Conservation (phyloP, 2,113 vertebrate species). For the Prolemur simus region DNA sequence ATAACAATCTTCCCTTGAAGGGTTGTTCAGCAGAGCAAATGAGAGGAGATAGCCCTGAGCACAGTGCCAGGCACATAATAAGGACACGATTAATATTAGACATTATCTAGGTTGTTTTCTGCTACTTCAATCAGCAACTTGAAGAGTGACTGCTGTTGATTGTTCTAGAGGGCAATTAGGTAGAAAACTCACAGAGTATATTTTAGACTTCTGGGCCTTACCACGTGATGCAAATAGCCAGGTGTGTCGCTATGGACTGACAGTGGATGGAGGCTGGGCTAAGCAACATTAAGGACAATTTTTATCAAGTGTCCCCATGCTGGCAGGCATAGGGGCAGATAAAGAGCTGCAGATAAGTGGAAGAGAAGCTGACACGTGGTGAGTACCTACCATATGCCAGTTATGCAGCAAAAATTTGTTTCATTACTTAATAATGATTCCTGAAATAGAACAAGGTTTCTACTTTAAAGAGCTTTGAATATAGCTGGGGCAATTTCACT, state of each 20-base stretch:
- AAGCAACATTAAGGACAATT: background rate
- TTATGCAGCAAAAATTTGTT: background rate
- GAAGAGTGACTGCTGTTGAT: background rate
- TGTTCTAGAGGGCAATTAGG: background rate
- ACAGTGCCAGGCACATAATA: background rate
- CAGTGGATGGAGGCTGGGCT: background rate
- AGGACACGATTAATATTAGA: background rate
- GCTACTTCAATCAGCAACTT: background rate
- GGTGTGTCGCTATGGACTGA: background rate
- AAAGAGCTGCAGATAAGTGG: background rate
- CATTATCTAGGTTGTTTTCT: background rate
- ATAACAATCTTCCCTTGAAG: background rate
- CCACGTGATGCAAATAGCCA: background rate
- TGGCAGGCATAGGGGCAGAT: background rate
- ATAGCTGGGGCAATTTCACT: background rate
- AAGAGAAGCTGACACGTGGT: background rate
- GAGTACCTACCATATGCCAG: background rate
- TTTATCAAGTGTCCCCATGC: background rate
- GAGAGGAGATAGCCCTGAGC: background rate
- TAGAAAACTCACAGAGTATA: background rate
- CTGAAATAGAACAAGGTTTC: background rate
- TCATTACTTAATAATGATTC: background rate
- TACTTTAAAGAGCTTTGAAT: background rate
- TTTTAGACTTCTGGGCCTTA: background rate
- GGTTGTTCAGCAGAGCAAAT: background rate